Base-by-base conservation (phyloP, 2,797 vertebrate species). In the Paedocypris micromegethes region DNA sequence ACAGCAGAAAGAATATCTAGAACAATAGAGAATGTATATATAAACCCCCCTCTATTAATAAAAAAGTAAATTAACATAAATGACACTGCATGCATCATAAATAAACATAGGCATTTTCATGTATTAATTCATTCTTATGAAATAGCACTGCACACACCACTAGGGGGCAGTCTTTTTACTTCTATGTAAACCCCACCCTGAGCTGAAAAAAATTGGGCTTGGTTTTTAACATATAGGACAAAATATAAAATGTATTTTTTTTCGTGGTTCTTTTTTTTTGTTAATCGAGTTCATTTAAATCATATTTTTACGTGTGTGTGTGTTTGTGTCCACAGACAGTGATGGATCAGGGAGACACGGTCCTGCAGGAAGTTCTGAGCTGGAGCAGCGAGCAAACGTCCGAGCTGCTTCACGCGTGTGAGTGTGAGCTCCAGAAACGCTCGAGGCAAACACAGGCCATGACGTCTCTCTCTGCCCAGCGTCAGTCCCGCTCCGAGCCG, bases 381-480 rank as follows among this genome's bases (percentile, higher is more conserved):
- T 90, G 85, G 85, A 77, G 86, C 76, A 52, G 4, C 2, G 71
- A 58, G 3, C 86, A 56, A 82, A 88, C 88, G 0, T 69, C 77
- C 0, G 52, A 37, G 0, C 78, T 91, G 82, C 69, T 89, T 58
- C 79, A 84, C 75, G 83, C 84, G 76, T 91, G 88, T 9, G 66
- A 86, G 57, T 76, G 67, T 0, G 86, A 91, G 80, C 84, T 91
- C 77, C 76, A 46, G 51, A 49, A 52, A 55, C 86, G 89, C 66
- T 82, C 90, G 5, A 80, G 76, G 81, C 82, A 84, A 79, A 75
- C 88, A 68, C 85, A 85, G 79, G 79, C 84, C 4, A 62, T 87
- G 74, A 82, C 83, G 51, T 88, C 86, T 23, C 83, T 91, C 77
- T 84, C 80, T 52, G 75, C 70, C 76, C 73, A 51, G 64, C 58